These are phyloP conservation scores for Austrolebias charrua DNA, from an alignment of 2,797 vertebrate genomes.

Conservation along the genomic window DNA sequence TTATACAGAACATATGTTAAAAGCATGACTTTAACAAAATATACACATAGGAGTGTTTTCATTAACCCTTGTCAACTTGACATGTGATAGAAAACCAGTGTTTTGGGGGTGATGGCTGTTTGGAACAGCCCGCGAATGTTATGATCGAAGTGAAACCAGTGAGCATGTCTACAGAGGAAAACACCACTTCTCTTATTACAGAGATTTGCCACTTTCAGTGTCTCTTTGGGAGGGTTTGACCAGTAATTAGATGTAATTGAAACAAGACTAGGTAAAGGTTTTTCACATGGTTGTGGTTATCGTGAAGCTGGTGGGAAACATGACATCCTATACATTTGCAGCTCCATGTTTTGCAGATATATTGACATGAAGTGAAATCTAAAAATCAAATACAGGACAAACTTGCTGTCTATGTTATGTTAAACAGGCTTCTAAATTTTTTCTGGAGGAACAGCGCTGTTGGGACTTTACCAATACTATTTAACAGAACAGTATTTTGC, in stretches of 20 bases:
- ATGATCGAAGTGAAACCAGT: slow-evolving; percentile 56
- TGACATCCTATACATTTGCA: not conserved
- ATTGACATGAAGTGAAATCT: not conserved
- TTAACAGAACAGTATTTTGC: too few species aligned
- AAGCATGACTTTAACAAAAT: slow-evolving; percentile 24
- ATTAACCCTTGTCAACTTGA: slow-evolving; percentile 18
- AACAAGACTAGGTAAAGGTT: not conserved
- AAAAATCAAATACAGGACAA: too few species aligned
- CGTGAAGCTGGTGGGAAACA: not conserved
- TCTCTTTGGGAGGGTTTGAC: slow-evolving; percentile 33
- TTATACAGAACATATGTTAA: slow-evolving; percentile 36
- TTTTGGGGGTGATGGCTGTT: slow-evolving; percentile 26
- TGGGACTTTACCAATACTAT: too few species aligned
- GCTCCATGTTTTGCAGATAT: not conserved
- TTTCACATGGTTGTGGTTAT: not conserved
- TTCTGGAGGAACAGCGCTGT: too few species aligned
- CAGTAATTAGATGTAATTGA: slow-evolving; percentile 15
- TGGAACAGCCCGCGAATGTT: slow-evolving; percentile 15
- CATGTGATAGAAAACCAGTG: slow-evolving; percentile 13
- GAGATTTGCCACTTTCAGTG: slow-evolving; percentile 45
- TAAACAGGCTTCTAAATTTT: too few species aligned
- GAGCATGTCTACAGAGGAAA: slow-evolving; percentile 52
- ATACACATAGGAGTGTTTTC: slow-evolving; percentile 9
- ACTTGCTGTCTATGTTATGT: too few species aligned
- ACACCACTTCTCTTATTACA: slow-evolving; percentile 33